These are phyloP conservation scores for Protomyctophum bolini DNA, from an alignment of 2,113 vertebrate species.

Conservation along the genomic window DNA sequence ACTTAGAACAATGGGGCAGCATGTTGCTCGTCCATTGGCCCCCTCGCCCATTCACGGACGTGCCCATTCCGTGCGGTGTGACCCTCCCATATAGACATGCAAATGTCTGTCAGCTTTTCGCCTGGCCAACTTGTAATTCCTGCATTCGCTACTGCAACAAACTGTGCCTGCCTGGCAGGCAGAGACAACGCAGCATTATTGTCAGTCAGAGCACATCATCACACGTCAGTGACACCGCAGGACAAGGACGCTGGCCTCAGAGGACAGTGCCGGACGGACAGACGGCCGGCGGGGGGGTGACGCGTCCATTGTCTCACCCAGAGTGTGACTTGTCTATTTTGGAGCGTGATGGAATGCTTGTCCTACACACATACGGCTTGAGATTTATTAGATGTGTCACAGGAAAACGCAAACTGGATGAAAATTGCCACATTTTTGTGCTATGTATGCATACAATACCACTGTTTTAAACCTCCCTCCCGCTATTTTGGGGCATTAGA, in stretches of 20 bases:
- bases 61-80: no score
- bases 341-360: constrained; percentile 70
- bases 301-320: constrained; percentile 17
- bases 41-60: no score
- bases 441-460: constrained; percentile 48
- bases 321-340: constrained; percentile 62
- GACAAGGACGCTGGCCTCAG: constrained; percentile 71
- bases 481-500: no score
- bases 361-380: constrained; percentile 51
- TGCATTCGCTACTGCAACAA: no score
- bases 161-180: no score
- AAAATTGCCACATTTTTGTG: constrained; percentile 42
- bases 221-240: constrained; percentile 55
- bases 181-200: constrained; percentile 32
- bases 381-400: constrained; percentile 71
- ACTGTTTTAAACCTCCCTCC: constrained; percentile 4
- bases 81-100: no score
- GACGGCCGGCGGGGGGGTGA: constrained; percentile 6
- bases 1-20: no score
- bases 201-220: constrained; percentile 76
- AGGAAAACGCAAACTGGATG: constrained; percentile 26
- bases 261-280: constrained; percentile 59
- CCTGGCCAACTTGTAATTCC: no score
- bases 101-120: no score
- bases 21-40: no score